Base-by-base conservation (phyloP, 2,888 invertebrate species). In the Eurytoma adleriae region DNA sequence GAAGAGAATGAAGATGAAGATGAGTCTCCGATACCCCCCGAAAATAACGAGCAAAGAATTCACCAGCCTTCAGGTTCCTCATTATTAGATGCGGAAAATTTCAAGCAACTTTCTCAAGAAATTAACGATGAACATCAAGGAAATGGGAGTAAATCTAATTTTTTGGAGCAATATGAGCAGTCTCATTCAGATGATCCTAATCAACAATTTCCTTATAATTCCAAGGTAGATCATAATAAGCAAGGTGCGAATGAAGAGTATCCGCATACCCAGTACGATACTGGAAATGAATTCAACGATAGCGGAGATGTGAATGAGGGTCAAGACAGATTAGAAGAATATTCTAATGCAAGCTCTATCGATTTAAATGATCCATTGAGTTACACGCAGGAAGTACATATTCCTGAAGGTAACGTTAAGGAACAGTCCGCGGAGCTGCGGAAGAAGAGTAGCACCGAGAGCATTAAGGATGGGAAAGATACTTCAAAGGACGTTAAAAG, bases 121-220 rank as follows among this genome's bases (percentile, higher is more conserved):
- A 83, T 74, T 56, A 54, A 54, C 1, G 72, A 82, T 18, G 76
- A 48, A 4, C 57, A 61, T 30, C 61, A 72, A 30, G 54, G 70
- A 13, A 24, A 48, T 14, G 40, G 2, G 70, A 69, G 16, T 69
- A 79, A 16, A 1, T 1, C 16, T 40, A 70, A 52, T 59, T 40
- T 10, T 40, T 10, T 10, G 40, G 40, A 40, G 40, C 40, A 27
- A 14, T 70, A 70, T 20, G 62, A 64, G 16, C 67, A 72, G 18
- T 30, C 52, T 24, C 62, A 74, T 18, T n/a, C 69, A 0, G 20
- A 57, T 0, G 78, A 84, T 50, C 77, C 68, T 5, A 84, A 85
- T 71, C 81, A 83, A 50, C 84, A 86, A 27, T 85, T 84, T 30
- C 78, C 83, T 5, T 79, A 84, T 1, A 83, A 86, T 79, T 62